Base-by-base conservation (phyloP, 2,888 invertebrate genomes). In the Ctena decussata region DNA sequence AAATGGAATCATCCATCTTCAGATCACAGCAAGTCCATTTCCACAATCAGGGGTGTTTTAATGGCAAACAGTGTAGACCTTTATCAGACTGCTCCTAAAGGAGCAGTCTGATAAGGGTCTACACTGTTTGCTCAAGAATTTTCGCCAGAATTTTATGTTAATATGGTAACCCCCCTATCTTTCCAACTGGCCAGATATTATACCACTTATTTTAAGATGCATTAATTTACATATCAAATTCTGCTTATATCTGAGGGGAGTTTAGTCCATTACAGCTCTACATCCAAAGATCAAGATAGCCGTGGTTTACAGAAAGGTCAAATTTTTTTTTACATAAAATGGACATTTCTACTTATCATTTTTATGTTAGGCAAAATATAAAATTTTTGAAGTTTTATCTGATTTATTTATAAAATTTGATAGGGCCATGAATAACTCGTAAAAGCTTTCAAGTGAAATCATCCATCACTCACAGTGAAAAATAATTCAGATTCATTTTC, bases 321-420 rank as follows among this genome's bases (percentile, higher is more conserved):
- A 65, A 65, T 65, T 65, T 65, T 65, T 65, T 65, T 65, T 65
- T n/a, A 65, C 85, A 82, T 85, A 75, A 85, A 85, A 79, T 80
- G 85, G 85, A 85, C 85, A 85, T 79, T 80, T 79, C 79, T 77
- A 82, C 82, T 85, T 85, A 85, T 85, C 85, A 72, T 73, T 85
- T 85, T 85, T 85, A 85, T 85, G 85, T 76, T 71, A 73, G 85
- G 85, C 77, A 78, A 82, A 82, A 85, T 85, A 82, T 79, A 82
- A 80, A 84, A 80, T 81, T 46, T 80, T n/a, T 85, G 79, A 70
- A 69, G 35, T 77, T 81, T 85, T 80, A 80, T 69, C 80, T 60
- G 85, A 85, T 85, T 44, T 72, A 72, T 65, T 65, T 65, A 35
- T 65, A 65, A 65, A 65, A 65, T 35, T 65, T 65, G 65, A 65